phyloP scores from a whole-genome alignment of 2,113 vertebrate species.

The Puffinus mauretanicus region DNA sequence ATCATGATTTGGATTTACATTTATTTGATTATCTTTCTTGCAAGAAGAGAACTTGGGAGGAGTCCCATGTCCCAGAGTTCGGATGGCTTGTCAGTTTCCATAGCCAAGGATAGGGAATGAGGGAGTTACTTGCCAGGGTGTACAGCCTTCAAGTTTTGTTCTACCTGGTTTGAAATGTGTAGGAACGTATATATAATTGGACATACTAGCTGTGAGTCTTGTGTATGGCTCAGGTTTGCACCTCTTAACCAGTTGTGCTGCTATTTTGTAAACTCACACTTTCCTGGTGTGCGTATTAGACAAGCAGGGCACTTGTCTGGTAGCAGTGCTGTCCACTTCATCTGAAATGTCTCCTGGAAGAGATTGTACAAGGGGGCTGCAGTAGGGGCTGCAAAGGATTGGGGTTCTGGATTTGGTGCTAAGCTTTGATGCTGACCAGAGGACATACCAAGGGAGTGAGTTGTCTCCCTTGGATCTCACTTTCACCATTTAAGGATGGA shows the following conservation, averaged over 20 bases:
- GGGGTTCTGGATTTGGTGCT: background rate
- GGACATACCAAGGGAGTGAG: background rate
- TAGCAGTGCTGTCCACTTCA: background rate
- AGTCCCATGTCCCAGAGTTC: background rate
- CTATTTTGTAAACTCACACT: background rate
- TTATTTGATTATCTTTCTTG: background rate
- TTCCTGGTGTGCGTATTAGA: background rate
- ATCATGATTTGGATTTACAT: background rate
- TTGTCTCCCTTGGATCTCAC: background rate
- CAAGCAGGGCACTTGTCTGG: background rate
- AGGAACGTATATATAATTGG: background rate
- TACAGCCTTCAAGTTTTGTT: background rate
- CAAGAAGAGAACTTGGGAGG: background rate
- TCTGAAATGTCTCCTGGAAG: background rate
- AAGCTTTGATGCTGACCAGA: background rate
- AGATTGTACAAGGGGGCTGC: background rate
- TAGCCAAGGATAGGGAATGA: background rate
- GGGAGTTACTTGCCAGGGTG: background rate
- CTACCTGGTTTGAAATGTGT: background rate
- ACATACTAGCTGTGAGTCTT: background rate
- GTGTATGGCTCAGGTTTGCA: background rate
- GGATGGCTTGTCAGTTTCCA: background rate
- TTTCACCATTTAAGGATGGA: background rate
- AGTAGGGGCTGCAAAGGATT: background rate
- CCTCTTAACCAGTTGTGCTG: background rate